These are phyloP conservation scores for Tuberolachnus salignus DNA, from an alignment of 2,888 invertebrate species.

Conservation along the genomic window DNA sequence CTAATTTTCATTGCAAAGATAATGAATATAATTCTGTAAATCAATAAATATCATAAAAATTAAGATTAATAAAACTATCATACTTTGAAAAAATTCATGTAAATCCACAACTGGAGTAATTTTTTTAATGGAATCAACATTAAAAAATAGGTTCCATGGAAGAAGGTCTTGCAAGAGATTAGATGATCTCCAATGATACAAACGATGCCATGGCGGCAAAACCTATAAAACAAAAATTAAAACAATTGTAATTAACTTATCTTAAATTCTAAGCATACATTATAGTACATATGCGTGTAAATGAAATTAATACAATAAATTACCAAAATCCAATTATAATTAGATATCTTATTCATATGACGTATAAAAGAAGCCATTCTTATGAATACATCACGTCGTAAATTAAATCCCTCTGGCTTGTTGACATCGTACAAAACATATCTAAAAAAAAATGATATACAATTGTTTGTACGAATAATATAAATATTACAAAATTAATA, in stretches of 20 bases:
- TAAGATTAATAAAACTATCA: conserved; percentile 43
- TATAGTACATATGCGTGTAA: not conserved
- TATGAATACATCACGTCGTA: conserved; percentile 94
- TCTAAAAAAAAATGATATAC: conserved; percentile 61
- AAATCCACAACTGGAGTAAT: conserved; percentile 89
- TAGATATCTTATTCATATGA: conserved; percentile 65
- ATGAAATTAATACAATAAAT: not conserved
- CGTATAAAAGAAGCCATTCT: conserved; percentile 84
- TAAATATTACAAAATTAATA: not conserved
- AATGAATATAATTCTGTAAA: too few relatives aligned
- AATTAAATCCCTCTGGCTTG: conserved; percentile 94
- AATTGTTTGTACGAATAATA: not conserved
- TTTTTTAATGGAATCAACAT: conserved; percentile 75
- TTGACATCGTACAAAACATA: conserved; percentile 93
- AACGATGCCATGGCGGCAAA: conserved; percentile 88
- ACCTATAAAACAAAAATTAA: conserved; percentile 64
- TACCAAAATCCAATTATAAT: conserved; percentile 50
- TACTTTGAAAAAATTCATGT: conserved; percentile 76
- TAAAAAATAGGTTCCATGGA: conserved; percentile 87
- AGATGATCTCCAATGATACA: conserved; percentile 86
- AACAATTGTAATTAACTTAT: not conserved
- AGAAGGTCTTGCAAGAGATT: conserved; percentile 69
- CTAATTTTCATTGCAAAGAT: too few relatives aligned
- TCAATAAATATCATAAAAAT: too few relatives aligned
- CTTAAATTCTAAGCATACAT: too few relatives aligned